A percentile compares a stretch with the other conserved stretches of the same genome.
These are phyloP conservation scores for Embidobia sp. DNA, from an alignment of 2,888 invertebrate genomes.

Conservation along the genomic window DNA sequence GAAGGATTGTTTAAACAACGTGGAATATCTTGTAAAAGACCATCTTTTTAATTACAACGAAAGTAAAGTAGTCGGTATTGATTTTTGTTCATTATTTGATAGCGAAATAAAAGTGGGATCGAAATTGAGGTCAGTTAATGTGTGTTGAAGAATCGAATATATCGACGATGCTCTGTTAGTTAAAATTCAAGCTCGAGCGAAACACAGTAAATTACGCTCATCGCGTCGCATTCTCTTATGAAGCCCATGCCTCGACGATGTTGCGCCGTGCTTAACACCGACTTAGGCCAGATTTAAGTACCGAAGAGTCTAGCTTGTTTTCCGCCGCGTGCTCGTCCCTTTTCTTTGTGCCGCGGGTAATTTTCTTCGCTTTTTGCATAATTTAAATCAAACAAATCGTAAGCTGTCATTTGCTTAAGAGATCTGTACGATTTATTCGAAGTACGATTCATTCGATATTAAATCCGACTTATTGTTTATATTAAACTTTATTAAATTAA, in stretches of 20 bases:
- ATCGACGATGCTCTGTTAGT: neutral
- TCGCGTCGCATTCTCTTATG: constrained; percentile 22
- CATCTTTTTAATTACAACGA: neutral
- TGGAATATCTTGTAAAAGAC: neutral
- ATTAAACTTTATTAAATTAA: no score
- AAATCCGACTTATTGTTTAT: no score
- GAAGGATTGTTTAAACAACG: neutral
- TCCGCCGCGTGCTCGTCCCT: constrained; percentile 6
- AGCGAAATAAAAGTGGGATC: constrained; percentile 40
- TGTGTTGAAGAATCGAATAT: neutral
- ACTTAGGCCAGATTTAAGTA: constrained; percentile 31
- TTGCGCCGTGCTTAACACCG: constrained; percentile 32
- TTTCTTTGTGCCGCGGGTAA: constrained; percentile 15
- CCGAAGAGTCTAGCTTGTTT: constrained; percentile 24
- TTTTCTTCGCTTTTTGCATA: constrained; percentile 1
- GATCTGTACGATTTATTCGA: neutral
- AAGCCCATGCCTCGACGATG: constrained; percentile 14
- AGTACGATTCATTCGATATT: neutral
- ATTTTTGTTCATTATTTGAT: constrained; percentile 37
- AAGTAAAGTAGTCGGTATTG: constrained; percentile 25
- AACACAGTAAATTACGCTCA: no score
- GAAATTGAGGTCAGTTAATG: constrained; percentile 25
- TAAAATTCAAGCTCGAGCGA: constrained; percentile 7
- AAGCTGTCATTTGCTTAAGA: neutral
- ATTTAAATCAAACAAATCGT: constrained; percentile 7